Evolutionary conservation across 2,113 vertebrate species (phyloP), one percentile per base, ranked within the genome.

Genomic region (Struthidea cinerea): DNA sequence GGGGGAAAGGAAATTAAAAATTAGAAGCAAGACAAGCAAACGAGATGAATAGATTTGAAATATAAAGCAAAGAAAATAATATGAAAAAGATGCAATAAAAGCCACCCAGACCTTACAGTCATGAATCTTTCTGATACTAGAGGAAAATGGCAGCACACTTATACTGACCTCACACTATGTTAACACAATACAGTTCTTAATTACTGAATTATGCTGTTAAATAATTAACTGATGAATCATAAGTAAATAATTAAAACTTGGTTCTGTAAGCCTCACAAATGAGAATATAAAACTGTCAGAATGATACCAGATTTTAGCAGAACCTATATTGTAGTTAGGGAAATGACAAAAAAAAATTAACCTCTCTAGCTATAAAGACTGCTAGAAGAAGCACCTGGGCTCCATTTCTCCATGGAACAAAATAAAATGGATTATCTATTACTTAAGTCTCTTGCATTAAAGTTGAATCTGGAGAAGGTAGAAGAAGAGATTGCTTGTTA

Each of bases 1-100:
- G 21, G n/a, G 6, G 37, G 35, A 84, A 91, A 93, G 56, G 70
- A 95, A 95, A 94, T 94, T 84, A 95, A 92, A 92, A 94, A 89
- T 94, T 91, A 89, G 64, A 82, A 92, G 37, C 27, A 90, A 90
- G 26, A 21, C 47, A 81, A 56, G 32, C 22, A 70, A 90, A 39
- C 26, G 53, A 92, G 56, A 86, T 84, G 2, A 84, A 92, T 68
- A 56, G 42, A 63, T 80, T n/a, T 92, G 28, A 90, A 71, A 35
- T 61, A 81, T 39, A 74, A 92, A 73, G 13, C 61, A 20, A 90
- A 83, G 42, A 75, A 59, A 92, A 82, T 52, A 69, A 75, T 77
- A 84, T 53, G 11, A 42, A 85, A 67, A 83, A 93, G 16, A 61
- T 35, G 26, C 18, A 87, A 92, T 86, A 91, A 93, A 95, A 96